Conservation (phyloP, 2,797 vertebrate genomes). For the Falco novaeseelandiae region DNA sequence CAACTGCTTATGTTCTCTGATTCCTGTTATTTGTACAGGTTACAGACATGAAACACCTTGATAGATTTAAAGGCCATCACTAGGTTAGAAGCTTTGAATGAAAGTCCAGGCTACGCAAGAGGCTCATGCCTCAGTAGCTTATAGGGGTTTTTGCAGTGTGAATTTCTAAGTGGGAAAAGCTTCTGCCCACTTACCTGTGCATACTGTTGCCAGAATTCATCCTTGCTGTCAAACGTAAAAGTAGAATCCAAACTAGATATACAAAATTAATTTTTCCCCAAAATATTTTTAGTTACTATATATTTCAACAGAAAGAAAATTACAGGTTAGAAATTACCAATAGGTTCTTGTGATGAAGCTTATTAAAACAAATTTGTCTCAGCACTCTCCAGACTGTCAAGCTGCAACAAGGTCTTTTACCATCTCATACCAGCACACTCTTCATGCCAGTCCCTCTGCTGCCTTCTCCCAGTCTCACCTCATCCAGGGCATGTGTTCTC, state of each 20-base stretch:
- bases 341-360: neutral
- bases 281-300: neutral
- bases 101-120: neutral
- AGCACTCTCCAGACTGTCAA: no score
- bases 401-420: no score
- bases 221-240: neutral
- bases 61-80: neutral
- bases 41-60: neutral
- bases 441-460: no score
- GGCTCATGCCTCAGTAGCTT: neutral
- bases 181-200: neutral
- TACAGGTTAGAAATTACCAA: neutral
- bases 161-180: neutral
- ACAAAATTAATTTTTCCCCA: neutral
- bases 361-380: neutral
- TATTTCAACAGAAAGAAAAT: constrained; percentile 5
- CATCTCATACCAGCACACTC: no score
- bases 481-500: no score
- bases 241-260: neutral
- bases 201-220: neutral
- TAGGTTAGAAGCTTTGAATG: neutral
- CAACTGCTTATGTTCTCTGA: rapidly evolving
- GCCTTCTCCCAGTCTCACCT: no score
- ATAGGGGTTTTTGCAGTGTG: neutral
- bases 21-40: neutral